Percentiles rank a stretch among this genome's conserved stretches.
These are phyloP conservation scores for Nephrocerus scutellatus DNA, from an alignment of 2,888 invertebrate genomes.

Conservation along the genomic window DNA sequence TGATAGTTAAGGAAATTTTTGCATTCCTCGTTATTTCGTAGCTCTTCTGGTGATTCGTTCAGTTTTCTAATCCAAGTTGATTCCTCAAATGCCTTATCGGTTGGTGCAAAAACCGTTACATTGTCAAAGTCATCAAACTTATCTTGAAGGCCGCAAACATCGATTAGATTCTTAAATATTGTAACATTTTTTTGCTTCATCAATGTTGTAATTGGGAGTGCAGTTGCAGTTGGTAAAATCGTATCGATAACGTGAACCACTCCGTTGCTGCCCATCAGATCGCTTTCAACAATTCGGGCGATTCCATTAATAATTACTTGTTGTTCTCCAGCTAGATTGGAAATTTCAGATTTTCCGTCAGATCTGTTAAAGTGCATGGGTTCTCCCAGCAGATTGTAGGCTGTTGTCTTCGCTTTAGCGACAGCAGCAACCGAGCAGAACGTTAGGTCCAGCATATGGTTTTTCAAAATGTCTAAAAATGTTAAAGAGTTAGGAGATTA, in stretches of 20 bases:
- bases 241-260: conserved; percentile 63
- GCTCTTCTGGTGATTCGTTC: conserved; percentile 40
- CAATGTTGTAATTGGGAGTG: conserved; percentile 45
- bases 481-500: no score
- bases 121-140: conserved; percentile 54
- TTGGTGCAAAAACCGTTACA: conserved; percentile 59
- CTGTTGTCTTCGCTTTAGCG: conserved; percentile 43
- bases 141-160: conserved; percentile 52
- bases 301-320: conserved; percentile 54
- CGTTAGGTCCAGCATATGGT: conserved; percentile 61
- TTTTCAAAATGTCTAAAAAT: conserved; percentile 55
- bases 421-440: conserved; percentile 59
- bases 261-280: conserved; percentile 66
- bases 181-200: conserved; percentile 57
- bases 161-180: conserved; percentile 52
- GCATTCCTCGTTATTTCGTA: conserved; percentile 47
- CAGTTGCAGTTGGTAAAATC: conserved; percentile 57
- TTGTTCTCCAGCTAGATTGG: conserved; percentile 49
- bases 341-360: conserved; percentile 50
- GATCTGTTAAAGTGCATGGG: conserved; percentile 43
- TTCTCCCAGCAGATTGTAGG: conserved; percentile 45
- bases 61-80: conserved; percentile 42
- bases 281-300: conserved; percentile 53
- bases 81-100: conserved; percentile 56
- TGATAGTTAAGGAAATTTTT: conserved; percentile 59